A percentile compares a stretch with the other conserved stretches of the same genome.
Evolutionary conservation across 1,140 invertebrate species (phyloP).

Genomic region (Steinernema khuongi): DNA sequence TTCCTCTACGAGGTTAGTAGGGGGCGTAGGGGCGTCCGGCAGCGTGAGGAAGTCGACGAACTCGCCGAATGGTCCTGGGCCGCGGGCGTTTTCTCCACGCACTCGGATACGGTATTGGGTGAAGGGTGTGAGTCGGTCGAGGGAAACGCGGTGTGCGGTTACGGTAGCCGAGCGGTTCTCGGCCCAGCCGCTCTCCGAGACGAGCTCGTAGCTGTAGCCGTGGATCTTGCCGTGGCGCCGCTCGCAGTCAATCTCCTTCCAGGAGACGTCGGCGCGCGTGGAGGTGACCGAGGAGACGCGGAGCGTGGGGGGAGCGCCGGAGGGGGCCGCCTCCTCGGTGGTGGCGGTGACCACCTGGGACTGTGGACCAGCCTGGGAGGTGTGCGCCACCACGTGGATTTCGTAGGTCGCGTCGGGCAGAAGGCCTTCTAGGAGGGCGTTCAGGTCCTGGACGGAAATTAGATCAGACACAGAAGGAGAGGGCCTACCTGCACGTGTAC

Average conservation of each 20-base stretch:
- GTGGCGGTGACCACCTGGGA: constrained; percentile 50
- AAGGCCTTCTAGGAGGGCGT: constrained; percentile 44
- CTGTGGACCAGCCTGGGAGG: constrained; percentile 49
- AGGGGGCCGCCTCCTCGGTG: constrained; percentile 52
- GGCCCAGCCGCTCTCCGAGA: constrained; percentile 44
- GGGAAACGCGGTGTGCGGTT: constrained; percentile 44
- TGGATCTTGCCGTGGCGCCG: constrained; percentile 54
- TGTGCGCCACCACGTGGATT: constrained; percentile 55
- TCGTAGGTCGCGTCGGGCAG: constrained; percentile 57
- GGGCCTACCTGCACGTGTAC: too few species aligned
- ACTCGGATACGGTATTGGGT: constrained; percentile 56
- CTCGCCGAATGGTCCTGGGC: constrained; percentile 55
- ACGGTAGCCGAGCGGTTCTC: constrained; percentile 41
- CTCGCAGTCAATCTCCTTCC: constrained; percentile 58
- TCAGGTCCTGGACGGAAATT: constrained; percentile 35
- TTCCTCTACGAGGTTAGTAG: constrained; percentile 55
- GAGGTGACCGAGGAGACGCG: constrained; percentile 50
- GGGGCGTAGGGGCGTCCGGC: constrained; percentile 47
- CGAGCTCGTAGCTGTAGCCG: constrained; percentile 56
- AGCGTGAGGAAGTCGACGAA: constrained; percentile 50
- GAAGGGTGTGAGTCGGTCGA: constrained; percentile 53
- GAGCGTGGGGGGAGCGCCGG: constrained; percentile 51
- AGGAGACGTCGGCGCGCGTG: constrained; percentile 51
- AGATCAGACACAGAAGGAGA: too few species aligned
- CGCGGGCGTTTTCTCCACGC: constrained; percentile 47